Base-by-base conservation (phyloP, 2,888 invertebrate genomes). In the Drosophila koepferae region DNA sequence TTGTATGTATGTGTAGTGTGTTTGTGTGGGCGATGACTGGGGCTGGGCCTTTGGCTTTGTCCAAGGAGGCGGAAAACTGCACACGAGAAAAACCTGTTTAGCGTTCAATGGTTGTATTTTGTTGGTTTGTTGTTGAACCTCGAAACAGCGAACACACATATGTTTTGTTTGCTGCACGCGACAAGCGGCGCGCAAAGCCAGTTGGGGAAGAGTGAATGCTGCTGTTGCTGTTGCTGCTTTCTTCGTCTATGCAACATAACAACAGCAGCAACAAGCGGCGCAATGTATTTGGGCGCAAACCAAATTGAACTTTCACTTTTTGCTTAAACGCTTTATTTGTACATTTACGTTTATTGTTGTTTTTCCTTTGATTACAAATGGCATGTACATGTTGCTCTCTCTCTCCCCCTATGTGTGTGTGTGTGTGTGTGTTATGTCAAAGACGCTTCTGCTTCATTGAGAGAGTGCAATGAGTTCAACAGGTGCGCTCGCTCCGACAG, bases 221-320 rank as follows among this genome's bases (percentile, higher is more conserved):
- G 64, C 69, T 75, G 59, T 66, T 74, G 64, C 36, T 59, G 72
- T 63, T 71, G 76, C 43, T 55, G 72, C 71, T 77, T 82, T 80
- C 80, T 67, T 82, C 82, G 62, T 70, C 77, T 83, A 64, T 80
- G 69, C 77, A 80, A 73, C 68, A 66, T 68, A 55, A 69, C 51
- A 76, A 63, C 69, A 51, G 31, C 64, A 66, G 36, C 63, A 66
- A 67, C 23, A 53, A 72, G 56, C 67, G 59, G 38, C 68, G 74
- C 78, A 81, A 81, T 80, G 75, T 81, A 73, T 81, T 81, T 81
- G 80, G 79, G 77, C 64, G 74, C 82, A 81, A 64, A 72, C 74
- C 71, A 83, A 90, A 88, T 82, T 90, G 81, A 90, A 90, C 89
- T 89, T 89, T 89, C 89, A 89, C 89, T 89, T 89, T 88, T 85